phyloP scores from a whole-genome alignment of 2,113 vertebrate genomes.

The Phoxinus phoxinus region DNA sequence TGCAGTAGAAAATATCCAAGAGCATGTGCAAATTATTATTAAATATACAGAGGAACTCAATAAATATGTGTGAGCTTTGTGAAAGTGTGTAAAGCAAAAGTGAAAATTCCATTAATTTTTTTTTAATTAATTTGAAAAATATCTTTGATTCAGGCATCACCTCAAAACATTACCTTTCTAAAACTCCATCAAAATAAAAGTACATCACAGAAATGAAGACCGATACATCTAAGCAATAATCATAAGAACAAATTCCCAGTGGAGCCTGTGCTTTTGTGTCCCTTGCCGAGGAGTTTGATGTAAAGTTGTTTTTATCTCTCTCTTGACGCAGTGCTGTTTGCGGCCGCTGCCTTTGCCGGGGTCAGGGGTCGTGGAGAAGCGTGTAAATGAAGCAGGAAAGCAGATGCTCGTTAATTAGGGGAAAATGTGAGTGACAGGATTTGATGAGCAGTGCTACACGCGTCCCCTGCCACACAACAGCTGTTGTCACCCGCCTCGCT shows the following conservation, averaged over 20 bases:
- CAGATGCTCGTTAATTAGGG: conserved; percentile 99
- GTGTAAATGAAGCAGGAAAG: conserved; percentile 87
- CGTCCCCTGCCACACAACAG: conserved; percentile 92
- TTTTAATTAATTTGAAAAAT: neutral
- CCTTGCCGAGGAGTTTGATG: neutral
- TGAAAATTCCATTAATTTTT: neutral
- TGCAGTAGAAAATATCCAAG: conserved; percentile 12
- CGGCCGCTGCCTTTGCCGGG: conserved; percentile 52
- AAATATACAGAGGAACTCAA: neutral
- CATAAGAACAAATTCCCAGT: neutral
- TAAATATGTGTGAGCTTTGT: neutral
- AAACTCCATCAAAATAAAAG: neutral
- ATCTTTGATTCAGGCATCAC: neutral
- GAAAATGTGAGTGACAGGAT: conserved; percentile 99
- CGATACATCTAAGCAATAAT: neutral
- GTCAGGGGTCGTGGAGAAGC: conserved; percentile 79
- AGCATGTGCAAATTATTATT: neutral
- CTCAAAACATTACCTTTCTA: neutral
- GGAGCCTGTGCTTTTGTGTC: neutral
- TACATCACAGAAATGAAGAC: neutral
- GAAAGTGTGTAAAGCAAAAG: neutral
- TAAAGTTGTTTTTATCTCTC: conserved; percentile 16
- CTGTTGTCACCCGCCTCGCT: conserved; percentile 81
- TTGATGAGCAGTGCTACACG: conserved; percentile 89
- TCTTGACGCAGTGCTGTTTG: conserved; percentile 2